These are phyloP conservation scores for Argyra leucocephala DNA, from an alignment of 2,888 invertebrate genomes.

Conservation along the genomic window DNA sequence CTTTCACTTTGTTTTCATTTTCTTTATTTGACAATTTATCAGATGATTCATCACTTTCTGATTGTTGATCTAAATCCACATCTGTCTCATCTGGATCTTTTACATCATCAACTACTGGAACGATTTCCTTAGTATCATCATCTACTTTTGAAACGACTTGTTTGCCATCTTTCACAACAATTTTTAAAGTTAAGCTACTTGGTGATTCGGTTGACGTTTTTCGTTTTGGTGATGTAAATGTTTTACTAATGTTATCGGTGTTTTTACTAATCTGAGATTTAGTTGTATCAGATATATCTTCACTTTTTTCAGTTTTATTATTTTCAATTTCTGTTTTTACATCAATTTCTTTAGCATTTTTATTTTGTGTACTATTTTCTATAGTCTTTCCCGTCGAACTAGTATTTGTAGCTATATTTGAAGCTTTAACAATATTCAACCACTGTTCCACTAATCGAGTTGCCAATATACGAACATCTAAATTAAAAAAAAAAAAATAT, in stretches of 20 bases:
- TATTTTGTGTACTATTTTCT: constrained; percentile 14
- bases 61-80: constrained; percentile 35
- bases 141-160: constrained; percentile 49
- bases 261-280: neutral
- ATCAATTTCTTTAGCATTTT: constrained; percentile 14
- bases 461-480: constrained; percentile 69
- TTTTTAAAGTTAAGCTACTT: constrained; percentile 49
- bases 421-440: constrained; percentile 78
- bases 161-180: constrained; percentile 63
- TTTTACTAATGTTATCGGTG: neutral
- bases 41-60: constrained; percentile 26
- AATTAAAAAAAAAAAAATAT: constrained; percentile 32
- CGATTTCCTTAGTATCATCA: constrained; percentile 20
- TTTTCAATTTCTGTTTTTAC: constrained; percentile 14
- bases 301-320: constrained; percentile 21
- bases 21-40: constrained; percentile 28
- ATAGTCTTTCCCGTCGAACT: neutral
- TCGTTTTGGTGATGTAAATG: constrained; percentile 28
- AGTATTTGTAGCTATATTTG: constrained; percentile 29
- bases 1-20: constrained; percentile 34
- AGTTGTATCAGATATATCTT: constrained; percentile 10
- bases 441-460: constrained; percentile 78
- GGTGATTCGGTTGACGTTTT: constrained; percentile 37
- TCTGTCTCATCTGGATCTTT: constrained; percentile 14
- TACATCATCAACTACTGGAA: constrained; percentile 17